phyloP scores from a whole-genome alignment of 2,888 invertebrate species.

The Anthoptus insignis region DNA sequence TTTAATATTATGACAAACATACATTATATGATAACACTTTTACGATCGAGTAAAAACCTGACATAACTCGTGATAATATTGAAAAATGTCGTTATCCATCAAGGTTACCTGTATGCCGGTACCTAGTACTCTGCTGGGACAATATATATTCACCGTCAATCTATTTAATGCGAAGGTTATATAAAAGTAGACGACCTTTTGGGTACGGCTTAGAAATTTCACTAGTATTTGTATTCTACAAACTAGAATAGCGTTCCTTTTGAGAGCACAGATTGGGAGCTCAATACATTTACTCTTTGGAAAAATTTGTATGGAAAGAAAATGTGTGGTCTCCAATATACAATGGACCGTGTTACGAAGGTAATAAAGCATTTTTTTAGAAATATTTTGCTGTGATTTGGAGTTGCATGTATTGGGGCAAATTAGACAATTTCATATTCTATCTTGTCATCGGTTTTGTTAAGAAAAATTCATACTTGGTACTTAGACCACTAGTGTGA shows the following conservation, averaged over 20 bases:
- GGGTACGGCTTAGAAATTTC: conserved; percentile 40
- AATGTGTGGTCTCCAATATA: conserved; percentile 16
- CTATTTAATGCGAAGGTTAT: conserved; percentile 48
- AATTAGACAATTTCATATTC: no score
- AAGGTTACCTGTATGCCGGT: no score
- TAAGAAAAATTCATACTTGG: no score
- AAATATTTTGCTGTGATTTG: no score
- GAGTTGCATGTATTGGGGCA: no score
- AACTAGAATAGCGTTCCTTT: conserved; percentile 36
- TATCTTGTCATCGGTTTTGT: no score
- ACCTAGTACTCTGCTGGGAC: conserved; percentile 41
- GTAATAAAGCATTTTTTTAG: no score
- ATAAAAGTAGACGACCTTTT: conserved; percentile 44
- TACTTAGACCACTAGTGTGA: no score
- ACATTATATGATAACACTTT: no score
- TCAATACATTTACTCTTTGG: conserved; percentile 4
- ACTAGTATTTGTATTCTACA: conserved; percentile 40
- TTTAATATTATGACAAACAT: no score
- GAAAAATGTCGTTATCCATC: conserved; percentile 33
- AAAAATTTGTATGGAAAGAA: conserved; percentile 28
- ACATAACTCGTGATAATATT: conserved; percentile 17
- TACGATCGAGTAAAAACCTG: neutral
- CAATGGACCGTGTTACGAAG: no score
- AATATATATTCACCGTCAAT: conserved; percentile 50
- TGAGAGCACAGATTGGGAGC: conserved; percentile 21